Evolutionary conservation across 2,888 invertebrate genomes (phyloP).

Genomic region (Bombyx huttoni): DNA sequence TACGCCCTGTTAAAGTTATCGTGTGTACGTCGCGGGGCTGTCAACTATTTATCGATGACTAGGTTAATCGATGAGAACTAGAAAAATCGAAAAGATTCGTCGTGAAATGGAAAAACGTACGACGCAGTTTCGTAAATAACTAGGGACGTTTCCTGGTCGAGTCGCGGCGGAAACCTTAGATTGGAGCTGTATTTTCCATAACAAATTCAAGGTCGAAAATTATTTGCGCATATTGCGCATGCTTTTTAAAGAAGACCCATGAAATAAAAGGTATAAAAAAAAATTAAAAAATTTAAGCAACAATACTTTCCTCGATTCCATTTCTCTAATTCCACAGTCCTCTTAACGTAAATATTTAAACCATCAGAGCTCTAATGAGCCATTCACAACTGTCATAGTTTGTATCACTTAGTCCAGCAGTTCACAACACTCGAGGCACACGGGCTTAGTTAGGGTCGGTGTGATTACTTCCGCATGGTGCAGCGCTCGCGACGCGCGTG

Average conservation of each 20-base stretch:
- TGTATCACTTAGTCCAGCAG: slow-evolving; percentile 38
- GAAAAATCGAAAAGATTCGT: slow-evolving; percentile 27
- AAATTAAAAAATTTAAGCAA: slow-evolving; percentile 10
- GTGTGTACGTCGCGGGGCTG: slow-evolving; percentile 36
- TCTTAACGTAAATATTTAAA: slow-evolving; percentile 46
- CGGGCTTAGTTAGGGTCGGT: slow-evolving; percentile 23
- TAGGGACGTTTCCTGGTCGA: slow-evolving; percentile 27
- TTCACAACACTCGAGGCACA: slow-evolving; percentile 58
- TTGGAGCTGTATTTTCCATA: not conserved
- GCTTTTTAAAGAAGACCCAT: too few species aligned
- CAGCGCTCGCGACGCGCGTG: slow-evolving; percentile 35
- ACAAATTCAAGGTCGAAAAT: not conserved
- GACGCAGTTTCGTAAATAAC: slow-evolving; percentile 21
- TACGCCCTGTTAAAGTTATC: slow-evolving; percentile 45
- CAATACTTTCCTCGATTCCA: slow-evolving; percentile 71
- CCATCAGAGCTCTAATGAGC: slow-evolving; percentile 52
- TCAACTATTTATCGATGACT: slow-evolving; percentile 65
- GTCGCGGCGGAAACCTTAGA: slow-evolving; percentile 17
- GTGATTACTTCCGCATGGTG: slow-evolving; percentile 68
- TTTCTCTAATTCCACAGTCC: slow-evolving; percentile 59
- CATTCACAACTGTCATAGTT: slow-evolving; percentile 63
- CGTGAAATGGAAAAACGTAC: slow-evolving; percentile 34
- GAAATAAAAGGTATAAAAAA: too few species aligned
- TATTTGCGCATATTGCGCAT: not conserved
- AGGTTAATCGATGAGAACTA: slow-evolving; percentile 31